Evolutionary conservation across 2,113 vertebrate species (phyloP).

Genomic region (Pagrus major): DNA sequence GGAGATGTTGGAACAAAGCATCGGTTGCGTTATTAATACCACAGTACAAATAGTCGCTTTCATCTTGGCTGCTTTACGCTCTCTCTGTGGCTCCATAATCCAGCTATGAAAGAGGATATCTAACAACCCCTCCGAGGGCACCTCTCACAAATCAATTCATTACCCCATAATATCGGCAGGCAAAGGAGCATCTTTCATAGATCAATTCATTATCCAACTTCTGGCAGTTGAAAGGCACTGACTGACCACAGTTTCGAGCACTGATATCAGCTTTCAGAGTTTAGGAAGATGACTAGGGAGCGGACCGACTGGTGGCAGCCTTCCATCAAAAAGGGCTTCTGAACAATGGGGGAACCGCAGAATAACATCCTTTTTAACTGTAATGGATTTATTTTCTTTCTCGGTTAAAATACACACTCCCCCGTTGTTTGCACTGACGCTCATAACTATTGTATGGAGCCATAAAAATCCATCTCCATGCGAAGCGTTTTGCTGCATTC

Average conservation of each 20-base stretch:
- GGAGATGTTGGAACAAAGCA: slow-evolving; percentile 74
- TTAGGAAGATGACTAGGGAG: slow-evolving; percentile 60
- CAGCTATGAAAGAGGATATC: slow-evolving; percentile 74
- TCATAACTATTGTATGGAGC: slow-evolving; percentile 64
- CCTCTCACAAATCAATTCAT: slow-evolving; percentile 83
- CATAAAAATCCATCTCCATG: slow-evolving; percentile 49
- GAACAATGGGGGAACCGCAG: slow-evolving; percentile 50
- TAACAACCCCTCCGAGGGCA: slow-evolving; percentile 61
- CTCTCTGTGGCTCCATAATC: slow-evolving; percentile 70
- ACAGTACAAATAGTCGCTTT: slow-evolving; percentile 66
- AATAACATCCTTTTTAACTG: slow-evolving; percentile 35
- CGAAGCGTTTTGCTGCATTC: slow-evolving; percentile 28
- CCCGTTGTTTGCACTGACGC: slow-evolving; percentile 31
- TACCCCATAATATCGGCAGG: slow-evolving; percentile 67
- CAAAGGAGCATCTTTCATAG: slow-evolving; percentile 75
- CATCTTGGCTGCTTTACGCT: slow-evolving; percentile 61
- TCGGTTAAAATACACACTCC: slow-evolving; percentile 24
- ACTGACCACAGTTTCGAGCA: slow-evolving; percentile 75
- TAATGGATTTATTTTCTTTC: slow-evolving; percentile 60
- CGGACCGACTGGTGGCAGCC: slow-evolving; percentile 63
- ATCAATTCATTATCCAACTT: slow-evolving; percentile 78
- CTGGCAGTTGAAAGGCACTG: slow-evolving; percentile 75
- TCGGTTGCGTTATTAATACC: slow-evolving; percentile 70
- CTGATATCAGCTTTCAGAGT: slow-evolving; percentile 77
- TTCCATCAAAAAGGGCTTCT: slow-evolving; percentile 59